Conservation (phyloP, 2,797 vertebrate genomes). For the Lateolabrax maculatus region DNA sequence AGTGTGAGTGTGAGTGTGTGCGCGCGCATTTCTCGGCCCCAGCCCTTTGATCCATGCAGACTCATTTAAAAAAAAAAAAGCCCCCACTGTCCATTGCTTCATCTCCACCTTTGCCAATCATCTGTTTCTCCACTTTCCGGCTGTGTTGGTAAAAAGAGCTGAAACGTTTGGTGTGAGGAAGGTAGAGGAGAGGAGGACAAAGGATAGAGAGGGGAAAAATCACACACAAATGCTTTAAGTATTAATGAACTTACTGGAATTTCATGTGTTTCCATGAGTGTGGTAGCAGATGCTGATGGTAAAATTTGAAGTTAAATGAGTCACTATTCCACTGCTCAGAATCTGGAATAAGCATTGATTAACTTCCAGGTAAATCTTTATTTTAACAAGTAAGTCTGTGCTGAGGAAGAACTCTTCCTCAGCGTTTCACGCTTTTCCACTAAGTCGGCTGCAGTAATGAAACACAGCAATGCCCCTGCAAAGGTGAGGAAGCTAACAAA, state of each 20-base stretch:
- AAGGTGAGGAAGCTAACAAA: background rate
- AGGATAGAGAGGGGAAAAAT: background rate
- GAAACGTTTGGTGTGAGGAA: conserved; percentile 37
- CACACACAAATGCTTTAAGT: background rate
- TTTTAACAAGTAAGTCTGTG: background rate
- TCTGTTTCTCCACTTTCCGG: conserved; percentile 56
- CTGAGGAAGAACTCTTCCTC: no score
- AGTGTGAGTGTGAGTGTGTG: conserved; percentile 24
- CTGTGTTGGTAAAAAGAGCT: conserved; percentile 66
- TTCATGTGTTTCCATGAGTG: conserved; percentile 11
- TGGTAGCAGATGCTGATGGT: conserved; percentile 26
- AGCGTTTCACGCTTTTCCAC: background rate
- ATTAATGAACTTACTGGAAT: background rate
- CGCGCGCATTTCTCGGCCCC: conserved; percentile 37
- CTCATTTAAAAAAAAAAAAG: conserved; percentile 70
- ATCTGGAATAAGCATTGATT: background rate
- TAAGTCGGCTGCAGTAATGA: background rate
- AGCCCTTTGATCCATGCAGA: conserved; percentile 71
- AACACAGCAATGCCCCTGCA: background rate
- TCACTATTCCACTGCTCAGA: background rate
- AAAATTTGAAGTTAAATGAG: conserved; percentile 3
- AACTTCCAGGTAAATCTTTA: background rate
- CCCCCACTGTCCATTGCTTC: conserved; percentile 53
- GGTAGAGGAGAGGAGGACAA: background rate
- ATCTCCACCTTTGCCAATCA: conserved; percentile 50